Evolutionary conservation across 2,113 vertebrate species (phyloP), one percentile per base, ranked within the genome.

Genomic region (Urocitellus parryii): DNA sequence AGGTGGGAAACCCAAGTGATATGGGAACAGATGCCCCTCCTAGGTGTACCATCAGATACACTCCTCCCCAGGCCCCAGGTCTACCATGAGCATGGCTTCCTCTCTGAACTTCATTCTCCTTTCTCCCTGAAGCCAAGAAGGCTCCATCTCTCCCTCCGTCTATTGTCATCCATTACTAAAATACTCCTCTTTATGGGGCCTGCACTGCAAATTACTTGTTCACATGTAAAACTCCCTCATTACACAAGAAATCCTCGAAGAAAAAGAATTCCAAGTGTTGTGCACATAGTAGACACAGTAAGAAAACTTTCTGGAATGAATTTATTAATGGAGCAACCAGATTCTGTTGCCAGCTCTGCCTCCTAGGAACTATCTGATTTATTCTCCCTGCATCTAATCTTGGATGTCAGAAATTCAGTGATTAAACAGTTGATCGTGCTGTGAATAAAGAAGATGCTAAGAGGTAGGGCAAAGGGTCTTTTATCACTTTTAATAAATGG

Each of bases 1-100:
- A 22, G 2, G 6, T 0, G 0, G 25, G 45, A 72, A 79, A 27
- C 51, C 45, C 63, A 7, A 17, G 12, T 25, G 42, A 42, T 48
- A 37, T 22, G 25, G 13, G 29, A 85, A 17, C 51, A 17, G 37
- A 18, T 34, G n/a, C 34, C 34, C 22, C 3, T 24, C 12, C n/a
- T 76, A 11, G 74, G 7, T 73, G 14, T 24, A 4, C 3, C 58
- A 32, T 65, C 42, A 8, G 63, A 7, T 37, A 32, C 32, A 14
- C 5, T 2, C 77, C 51, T 51, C 25, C 58, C 8, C n/a, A 63
- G 13, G 5, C 51, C 37, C 32, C 17, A 34, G 8, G 29, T 56
- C 51, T 2, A 1, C 5, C 16, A 4, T 8, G 1, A 68, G 12
- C 5, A 25, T 18, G 3, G 9, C 22, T 14, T 70, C 37, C 34